Base-by-base conservation (phyloP, 2,888 invertebrate genomes). In the Platerodrilus igneus region DNA sequence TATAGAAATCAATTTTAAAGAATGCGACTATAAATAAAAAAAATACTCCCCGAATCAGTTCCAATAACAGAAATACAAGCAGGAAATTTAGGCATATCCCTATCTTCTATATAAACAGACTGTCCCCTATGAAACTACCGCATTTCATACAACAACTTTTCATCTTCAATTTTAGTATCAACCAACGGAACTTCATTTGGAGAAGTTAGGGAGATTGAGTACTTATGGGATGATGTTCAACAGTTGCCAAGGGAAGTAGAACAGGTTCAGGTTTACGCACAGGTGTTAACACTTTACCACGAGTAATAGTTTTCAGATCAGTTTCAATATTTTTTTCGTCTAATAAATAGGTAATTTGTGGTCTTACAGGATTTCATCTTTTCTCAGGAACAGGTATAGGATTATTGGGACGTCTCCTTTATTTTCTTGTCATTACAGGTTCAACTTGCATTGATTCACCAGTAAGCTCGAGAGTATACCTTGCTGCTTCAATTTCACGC, bases 71-170 rank as follows among this genome's bases (percentile, higher is more conserved):
- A 88, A 62, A 95, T 93, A 52, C 90, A 85, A 1, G 86, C 95
- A 26, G 89, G 81, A 64, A 90, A 90, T 61, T 88, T 81, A 3
- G 84, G 76, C 59, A 84, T 72, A 52, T 94, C 94, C 49, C 86
- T 81, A 10, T 92, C 90, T 69, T 92, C 92, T 2, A 93, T 63
- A 66, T 85, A 91, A 19, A 95, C 86, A 47, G 89, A 85, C 70
- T 95, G 94, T 0, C 94, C 94, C 46, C 94, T 77, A 62, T 94
- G 93, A 71, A 86, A 95, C 95, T 95, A 95, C 62, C 91, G 78
- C 50, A 92, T 79, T 70, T 95, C 94, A 70, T 91, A 94, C 59
- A 90, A 73, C 43, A 96, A 72, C 71, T 94, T 92, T 34, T 94
- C 94, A 71, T 94, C 94, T 70, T 95, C 95, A 51, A 95, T 91